Evolutionary conservation across 2,888 invertebrate genomes (phyloP).

Genomic region (Parnassius orleans): DNA sequence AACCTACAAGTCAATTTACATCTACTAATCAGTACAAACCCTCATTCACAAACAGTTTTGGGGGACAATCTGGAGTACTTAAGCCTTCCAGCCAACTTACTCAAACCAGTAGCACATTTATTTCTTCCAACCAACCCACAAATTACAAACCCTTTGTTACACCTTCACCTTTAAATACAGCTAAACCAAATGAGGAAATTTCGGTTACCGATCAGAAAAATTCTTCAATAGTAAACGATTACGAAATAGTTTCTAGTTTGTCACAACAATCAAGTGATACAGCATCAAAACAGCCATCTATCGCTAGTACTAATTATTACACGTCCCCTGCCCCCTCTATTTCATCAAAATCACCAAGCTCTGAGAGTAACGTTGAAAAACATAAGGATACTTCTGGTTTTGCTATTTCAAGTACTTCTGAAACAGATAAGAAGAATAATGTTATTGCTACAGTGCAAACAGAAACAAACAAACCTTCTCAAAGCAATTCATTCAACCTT

Average conservation of each 20-base stretch:
- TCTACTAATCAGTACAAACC: neutral
- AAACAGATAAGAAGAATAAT: too few species aligned
- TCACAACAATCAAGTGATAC: neutral
- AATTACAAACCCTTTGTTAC: conserved; percentile 8
- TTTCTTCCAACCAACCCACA: conserved; percentile 1
- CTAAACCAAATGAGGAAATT: conserved; percentile 4
- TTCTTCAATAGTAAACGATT: neutral
- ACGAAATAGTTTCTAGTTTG: neutral
- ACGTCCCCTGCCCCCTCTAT: too few species aligned
- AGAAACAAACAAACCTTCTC: too few species aligned
- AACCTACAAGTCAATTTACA: neutral
- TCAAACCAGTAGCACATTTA: neutral
- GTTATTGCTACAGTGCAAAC: neutral
- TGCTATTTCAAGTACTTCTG: neutral
- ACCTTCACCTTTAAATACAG: conserved; percentile 4
- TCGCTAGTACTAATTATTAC: too few species aligned
- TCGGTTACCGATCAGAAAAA: neutral
- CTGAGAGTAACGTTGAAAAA: too few species aligned
- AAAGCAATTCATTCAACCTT: too few species aligned
- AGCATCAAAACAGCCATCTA: too few species aligned
- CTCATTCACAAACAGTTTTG: too few species aligned
- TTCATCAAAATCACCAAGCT: too few species aligned
- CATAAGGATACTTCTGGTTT: neutral
- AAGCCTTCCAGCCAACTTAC: too few species aligned
- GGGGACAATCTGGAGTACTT: too few species aligned